These are phyloP conservation scores for Cyprinus carpio DNA, from an alignment of 2,113 vertebrate genomes.

Conservation along the genomic window DNA sequence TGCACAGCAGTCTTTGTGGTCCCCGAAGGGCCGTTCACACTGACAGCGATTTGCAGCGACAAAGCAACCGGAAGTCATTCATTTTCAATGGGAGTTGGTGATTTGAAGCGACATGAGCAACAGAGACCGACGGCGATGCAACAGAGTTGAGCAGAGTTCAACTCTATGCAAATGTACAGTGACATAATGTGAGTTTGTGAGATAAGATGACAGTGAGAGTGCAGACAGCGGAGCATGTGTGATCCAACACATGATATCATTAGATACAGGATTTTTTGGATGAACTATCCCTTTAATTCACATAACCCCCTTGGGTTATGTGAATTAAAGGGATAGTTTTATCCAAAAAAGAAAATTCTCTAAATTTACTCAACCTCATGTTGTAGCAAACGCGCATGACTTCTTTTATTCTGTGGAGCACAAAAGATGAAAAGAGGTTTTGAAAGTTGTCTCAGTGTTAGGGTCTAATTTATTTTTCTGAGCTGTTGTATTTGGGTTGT, in stretches of 20 bases:
- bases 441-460: no score
- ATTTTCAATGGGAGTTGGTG: slow-evolving; percentile 24
- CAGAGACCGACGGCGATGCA: slow-evolving; percentile 8
- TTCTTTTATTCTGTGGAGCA: background rate
- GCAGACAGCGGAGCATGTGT: background rate
- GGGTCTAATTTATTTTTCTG: no score
- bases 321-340: background rate
- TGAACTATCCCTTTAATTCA: no score
- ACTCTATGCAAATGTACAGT: slow-evolving; percentile 1
- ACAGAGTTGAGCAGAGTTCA: slow-evolving; percentile 34
- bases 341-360: background rate
- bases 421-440: no score
- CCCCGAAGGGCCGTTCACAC: slow-evolving; percentile 7
- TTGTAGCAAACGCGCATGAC: background rate
- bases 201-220: background rate
- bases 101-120: slow-evolving; percentile 19
- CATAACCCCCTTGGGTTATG: no score
- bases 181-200: background rate
- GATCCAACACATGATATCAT: background rate
- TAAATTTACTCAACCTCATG: background rate
- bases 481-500: background rate
- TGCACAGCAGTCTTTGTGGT: slow-evolving; percentile 11
- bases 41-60: slow-evolving; percentile 24
- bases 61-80: slow-evolving; percentile 36
- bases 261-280: no score